Conservation (phyloP, 2,113 vertebrate species). For the Nerophis ophidion region DNA sequence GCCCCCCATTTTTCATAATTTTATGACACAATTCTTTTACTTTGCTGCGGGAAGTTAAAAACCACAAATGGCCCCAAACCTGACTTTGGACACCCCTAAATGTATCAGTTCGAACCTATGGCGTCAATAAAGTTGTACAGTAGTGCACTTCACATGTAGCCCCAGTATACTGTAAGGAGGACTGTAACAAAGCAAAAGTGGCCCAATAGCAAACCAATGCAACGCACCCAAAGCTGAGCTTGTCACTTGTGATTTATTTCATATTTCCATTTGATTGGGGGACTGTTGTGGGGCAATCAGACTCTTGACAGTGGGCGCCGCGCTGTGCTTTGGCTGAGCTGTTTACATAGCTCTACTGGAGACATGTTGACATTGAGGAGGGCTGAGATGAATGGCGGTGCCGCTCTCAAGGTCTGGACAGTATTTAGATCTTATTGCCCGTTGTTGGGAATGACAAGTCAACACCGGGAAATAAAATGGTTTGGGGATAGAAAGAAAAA, state of each 20-base stretch:
- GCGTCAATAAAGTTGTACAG: too few species aligned
- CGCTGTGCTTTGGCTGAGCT: slow-evolving; percentile 61
- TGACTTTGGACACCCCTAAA: too few species aligned
- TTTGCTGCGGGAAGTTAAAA: too few species aligned
- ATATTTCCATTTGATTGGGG: slow-evolving; percentile 65
- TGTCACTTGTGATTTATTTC: slow-evolving; percentile 70
- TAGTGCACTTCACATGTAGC: not conserved
- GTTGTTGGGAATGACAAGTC: slow-evolving; percentile 27
- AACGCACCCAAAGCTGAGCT: slow-evolving; percentile 40
- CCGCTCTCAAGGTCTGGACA: slow-evolving; percentile 48
- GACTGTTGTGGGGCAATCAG: slow-evolving; percentile 61
- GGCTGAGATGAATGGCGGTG: slow-evolving; percentile 27
- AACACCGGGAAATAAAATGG: slow-evolving; percentile 16
- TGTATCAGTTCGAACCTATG: too few species aligned
- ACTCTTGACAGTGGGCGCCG: slow-evolving; percentile 56
- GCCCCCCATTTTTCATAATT: too few species aligned
- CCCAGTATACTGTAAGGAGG: not conserved
- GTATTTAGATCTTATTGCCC: slow-evolving; percentile 31
- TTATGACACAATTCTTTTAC: too few species aligned
- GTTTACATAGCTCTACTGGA: slow-evolving; percentile 63
- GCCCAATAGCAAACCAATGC: slow-evolving; percentile 43
- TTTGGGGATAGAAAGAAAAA: not conserved
- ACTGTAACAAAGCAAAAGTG: slow-evolving; percentile 35
- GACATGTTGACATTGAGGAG: slow-evolving; percentile 58
- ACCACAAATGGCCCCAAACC: too few species aligned